Conservation (phyloP, 2,888 invertebrate genomes). For the Amiota communis region DNA sequence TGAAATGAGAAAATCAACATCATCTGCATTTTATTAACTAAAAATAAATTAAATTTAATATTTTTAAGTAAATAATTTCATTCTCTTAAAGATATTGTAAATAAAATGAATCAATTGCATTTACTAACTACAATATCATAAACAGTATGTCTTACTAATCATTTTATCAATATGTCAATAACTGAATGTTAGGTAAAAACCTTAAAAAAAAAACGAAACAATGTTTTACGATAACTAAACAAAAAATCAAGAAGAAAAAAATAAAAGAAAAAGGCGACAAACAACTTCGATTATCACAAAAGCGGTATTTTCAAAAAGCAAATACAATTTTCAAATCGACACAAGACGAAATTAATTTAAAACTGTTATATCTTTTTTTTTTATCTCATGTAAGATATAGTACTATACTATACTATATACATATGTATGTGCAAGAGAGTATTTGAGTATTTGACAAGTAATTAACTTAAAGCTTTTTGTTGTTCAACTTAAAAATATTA, state of each 20-base stretch:
- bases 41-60: too few relatives aligned
- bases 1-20: too few relatives aligned
- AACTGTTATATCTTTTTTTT: conserved; percentile 19
- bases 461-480: conserved; percentile 64
- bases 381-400: not conserved
- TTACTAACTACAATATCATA: too few relatives aligned
- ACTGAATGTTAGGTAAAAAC: conserved; percentile 36
- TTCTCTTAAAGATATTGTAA: too few relatives aligned
- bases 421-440: not conserved
- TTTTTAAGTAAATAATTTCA: too few relatives aligned
- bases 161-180: conserved; percentile 66
- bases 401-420: not conserved
- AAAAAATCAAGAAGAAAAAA: conserved; percentile 29
- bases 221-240: conserved; percentile 35
- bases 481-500: too few relatives aligned
- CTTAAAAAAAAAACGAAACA: conserved; percentile 38
- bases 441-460: conserved; percentile 55
- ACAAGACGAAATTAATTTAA: conserved; percentile 26
- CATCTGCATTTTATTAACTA: too few relatives aligned
- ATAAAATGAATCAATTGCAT: too few relatives aligned
- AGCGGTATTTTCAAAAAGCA: conserved; percentile 28
- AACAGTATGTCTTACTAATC: conserved; percentile 62
- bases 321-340: conserved; percentile 22
- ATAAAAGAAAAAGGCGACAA: conserved; percentile 36
- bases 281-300: conserved; percentile 40